Evolutionary conservation across 2,888 invertebrate genomes (phyloP).

Genomic region (Dynastes grantii): DNA sequence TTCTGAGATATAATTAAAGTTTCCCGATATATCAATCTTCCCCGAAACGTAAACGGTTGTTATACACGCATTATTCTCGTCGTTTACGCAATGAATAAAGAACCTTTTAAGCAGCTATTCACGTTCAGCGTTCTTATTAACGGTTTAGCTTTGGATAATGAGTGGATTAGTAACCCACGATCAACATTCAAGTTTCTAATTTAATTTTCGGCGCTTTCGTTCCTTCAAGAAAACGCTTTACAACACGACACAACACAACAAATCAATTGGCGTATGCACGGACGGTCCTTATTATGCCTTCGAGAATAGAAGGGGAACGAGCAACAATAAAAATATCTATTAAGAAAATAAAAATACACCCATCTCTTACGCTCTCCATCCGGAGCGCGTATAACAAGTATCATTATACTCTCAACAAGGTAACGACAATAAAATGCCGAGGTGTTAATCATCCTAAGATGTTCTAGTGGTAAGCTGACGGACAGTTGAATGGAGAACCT

Average conservation of each 20-base stretch:
- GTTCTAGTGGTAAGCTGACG: slow-evolving; percentile 68
- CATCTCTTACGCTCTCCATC: slow-evolving; percentile 56
- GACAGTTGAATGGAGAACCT: slow-evolving; percentile 65
- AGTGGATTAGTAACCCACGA: slow-evolving; percentile 22
- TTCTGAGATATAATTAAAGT: slow-evolving; percentile 6
- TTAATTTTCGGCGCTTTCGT: slow-evolving; percentile 8
- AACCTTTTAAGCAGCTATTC: neutral
- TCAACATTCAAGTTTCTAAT: slow-evolving; percentile 25
- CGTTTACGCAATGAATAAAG: neutral
- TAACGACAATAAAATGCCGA: slow-evolving; percentile 63
- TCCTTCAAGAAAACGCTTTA: slow-evolving; percentile 15
- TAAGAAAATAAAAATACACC: slow-evolving; percentile 59
- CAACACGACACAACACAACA: neutral
- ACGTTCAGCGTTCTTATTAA: slow-evolving; percentile 21
- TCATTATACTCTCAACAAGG: slow-evolving; percentile 63
- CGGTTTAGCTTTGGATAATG: slow-evolving; percentile 33
- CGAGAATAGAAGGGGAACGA: slow-evolving; percentile 22
- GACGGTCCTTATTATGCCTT: slow-evolving; percentile 10
- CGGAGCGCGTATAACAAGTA: slow-evolving; percentile 64
- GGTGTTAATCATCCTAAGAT: slow-evolving; percentile 68
- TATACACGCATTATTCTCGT: neutral
- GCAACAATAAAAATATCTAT: slow-evolving; percentile 53
- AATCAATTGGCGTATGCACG: slow-evolving; percentile 38
- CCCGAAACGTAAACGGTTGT: neutral
- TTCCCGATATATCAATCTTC: neutral